These are phyloP conservation scores for Pygmarrhopalites habei DNA, from an alignment of 1,140 invertebrate species.

Conservation along the genomic window DNA sequence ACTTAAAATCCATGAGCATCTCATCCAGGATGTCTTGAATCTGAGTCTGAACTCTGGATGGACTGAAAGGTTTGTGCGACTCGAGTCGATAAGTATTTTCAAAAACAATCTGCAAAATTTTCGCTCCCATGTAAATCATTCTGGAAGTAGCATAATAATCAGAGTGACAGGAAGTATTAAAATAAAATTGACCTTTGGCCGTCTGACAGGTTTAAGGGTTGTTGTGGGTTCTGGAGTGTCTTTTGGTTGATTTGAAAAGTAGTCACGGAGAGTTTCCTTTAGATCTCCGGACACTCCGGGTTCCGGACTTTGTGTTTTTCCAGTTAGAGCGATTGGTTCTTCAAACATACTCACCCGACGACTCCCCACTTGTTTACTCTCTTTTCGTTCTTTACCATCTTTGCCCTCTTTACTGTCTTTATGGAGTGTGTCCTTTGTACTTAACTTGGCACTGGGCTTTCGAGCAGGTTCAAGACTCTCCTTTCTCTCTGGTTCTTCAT, in stretches of 20 bases:
- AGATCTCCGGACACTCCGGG: not conserved
- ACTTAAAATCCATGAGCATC: conserved; percentile 15
- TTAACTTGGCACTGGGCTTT: too few relatives aligned
- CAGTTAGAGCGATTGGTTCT: not conserved
- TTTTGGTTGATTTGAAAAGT: not conserved
- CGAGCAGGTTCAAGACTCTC: too few relatives aligned
- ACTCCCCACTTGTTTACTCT: not conserved
- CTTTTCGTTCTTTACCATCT: not conserved
- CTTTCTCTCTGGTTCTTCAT: too few relatives aligned
- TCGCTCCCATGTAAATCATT: not conserved
- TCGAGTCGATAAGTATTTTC: conserved; percentile 19
- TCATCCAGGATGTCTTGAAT: conserved; percentile 17
- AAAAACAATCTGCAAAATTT: conserved; percentile 11
- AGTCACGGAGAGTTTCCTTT: not conserved
- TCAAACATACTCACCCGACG: conserved; percentile 4
- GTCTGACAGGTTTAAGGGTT: not conserved
- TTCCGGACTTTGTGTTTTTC: too few relatives aligned
- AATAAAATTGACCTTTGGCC: not conserved
- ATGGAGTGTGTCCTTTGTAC: too few relatives aligned
- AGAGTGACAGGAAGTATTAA: too few relatives aligned
- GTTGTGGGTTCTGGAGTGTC: not conserved
- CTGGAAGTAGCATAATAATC: too few relatives aligned
- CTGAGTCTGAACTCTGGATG: not conserved
- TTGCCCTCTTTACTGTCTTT: too few relatives aligned
- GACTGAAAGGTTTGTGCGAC: conserved; percentile 2